Percentiles rank a stretch among this genome's conserved stretches.
phyloP scores from a whole-genome alignment of 2,888 invertebrate genomes.

The Hirtodrosophila alboralis region DNA sequence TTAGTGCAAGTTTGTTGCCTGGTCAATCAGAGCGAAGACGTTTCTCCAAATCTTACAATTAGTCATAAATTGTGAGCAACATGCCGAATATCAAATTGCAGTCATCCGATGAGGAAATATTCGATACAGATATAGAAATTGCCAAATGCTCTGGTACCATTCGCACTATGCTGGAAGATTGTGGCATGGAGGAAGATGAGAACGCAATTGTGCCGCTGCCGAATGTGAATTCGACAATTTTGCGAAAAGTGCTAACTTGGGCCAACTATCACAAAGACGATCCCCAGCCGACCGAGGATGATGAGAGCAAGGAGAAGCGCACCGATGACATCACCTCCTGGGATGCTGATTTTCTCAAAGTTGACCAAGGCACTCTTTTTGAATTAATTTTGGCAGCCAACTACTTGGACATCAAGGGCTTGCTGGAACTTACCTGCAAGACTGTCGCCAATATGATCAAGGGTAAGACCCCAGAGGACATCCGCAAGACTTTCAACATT shows the following conservation, averaged over 20 bases:
- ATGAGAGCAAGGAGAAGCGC: no score
- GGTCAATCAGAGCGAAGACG: no score
- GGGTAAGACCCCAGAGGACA: slow-evolving; percentile 62
- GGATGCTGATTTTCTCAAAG: slow-evolving; percentile 62
- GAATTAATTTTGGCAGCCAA: slow-evolving; percentile 62
- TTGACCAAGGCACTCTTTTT: slow-evolving; percentile 60
- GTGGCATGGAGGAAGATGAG: slow-evolving; percentile 60
- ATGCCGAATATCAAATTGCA: slow-evolving; percentile 50
- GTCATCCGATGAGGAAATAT: slow-evolving; percentile 59
- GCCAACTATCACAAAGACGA: slow-evolving; percentile 62
- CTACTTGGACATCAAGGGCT: slow-evolving; percentile 61
- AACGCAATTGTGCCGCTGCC: slow-evolving; percentile 55
- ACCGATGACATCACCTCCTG: slow-evolving; percentile 51
- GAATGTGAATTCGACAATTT: slow-evolving; percentile 56
- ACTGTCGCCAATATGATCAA: slow-evolving; percentile 65
- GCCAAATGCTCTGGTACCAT: slow-evolving; percentile 64
- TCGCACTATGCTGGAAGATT: slow-evolving; percentile 64
- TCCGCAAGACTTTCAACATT: slow-evolving; percentile 62
- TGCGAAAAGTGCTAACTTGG: slow-evolving; percentile 53
- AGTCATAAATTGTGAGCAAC: no score
- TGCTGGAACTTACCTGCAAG: slow-evolving; percentile 63
- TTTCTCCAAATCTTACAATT: no score
- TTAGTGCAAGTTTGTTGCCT: no score
- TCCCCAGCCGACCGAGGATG: slow-evolving; percentile 46
- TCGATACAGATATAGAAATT: slow-evolving; percentile 59